Percentiles rank a stretch among this genome's conserved stretches.
phyloP scores from a whole-genome alignment of 1,140 invertebrate species.

The Ostrea edulis region DNA sequence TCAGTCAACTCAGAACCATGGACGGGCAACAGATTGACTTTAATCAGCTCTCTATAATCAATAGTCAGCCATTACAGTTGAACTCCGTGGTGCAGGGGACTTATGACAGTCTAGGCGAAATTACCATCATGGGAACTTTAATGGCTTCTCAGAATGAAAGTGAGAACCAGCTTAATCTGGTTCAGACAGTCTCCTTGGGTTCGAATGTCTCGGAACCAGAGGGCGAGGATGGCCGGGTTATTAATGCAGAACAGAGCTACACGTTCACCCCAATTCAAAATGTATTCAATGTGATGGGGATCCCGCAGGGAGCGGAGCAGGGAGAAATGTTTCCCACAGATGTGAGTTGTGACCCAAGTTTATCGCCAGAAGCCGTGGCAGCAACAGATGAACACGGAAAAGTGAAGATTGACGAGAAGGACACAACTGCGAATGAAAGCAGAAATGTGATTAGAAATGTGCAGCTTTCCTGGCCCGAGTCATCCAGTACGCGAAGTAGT shows the following conservation, averaged over 20 bases:
- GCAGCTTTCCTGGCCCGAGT: background rate
- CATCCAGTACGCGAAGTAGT: background rate
- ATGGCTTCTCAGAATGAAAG: background rate
- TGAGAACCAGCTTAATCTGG: slow-evolving; percentile 6
- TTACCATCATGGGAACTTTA: background rate
- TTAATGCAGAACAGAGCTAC: background rate
- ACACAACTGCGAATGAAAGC: background rate
- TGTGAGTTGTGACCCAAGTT: background rate
- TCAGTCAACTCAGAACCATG: slow-evolving; percentile 3
- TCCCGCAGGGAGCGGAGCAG: background rate
- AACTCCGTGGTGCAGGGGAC: background rate
- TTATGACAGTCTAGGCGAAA: background rate
- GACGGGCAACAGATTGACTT: background rate
- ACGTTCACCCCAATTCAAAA: background rate
- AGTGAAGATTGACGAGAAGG: background rate
- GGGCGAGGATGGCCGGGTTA: background rate
- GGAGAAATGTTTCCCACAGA: background rate
- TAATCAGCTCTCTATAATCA: background rate
- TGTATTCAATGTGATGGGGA: slow-evolving; percentile 11
- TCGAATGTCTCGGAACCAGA: background rate
- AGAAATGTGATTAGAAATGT: background rate
- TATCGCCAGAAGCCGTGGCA: background rate
- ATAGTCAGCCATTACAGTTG: background rate
- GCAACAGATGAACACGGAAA: background rate
- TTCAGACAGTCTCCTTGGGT: background rate